These are phyloP conservation scores for Latheticus oryzae DNA, from an alignment of 2,888 invertebrate genomes.

Conservation along the genomic window DNA sequence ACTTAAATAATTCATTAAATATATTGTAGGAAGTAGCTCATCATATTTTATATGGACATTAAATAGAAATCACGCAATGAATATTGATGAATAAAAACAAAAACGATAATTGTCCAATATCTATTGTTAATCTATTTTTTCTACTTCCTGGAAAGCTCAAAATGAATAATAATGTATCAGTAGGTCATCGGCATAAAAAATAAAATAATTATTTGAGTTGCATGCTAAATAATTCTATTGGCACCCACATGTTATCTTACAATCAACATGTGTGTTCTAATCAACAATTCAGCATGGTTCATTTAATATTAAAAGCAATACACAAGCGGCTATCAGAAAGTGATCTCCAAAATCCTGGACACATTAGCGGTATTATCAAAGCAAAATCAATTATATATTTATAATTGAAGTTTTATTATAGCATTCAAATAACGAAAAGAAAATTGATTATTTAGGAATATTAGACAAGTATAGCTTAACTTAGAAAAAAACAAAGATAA, in stretches of 20 bases:
- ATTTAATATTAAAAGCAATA: slow-evolving; percentile 55
- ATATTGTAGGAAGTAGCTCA: slow-evolving; percentile 9
- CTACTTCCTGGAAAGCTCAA: slow-evolving; percentile 35
- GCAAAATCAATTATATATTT: too few species aligned
- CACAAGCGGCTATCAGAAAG: slow-evolving; percentile 27
- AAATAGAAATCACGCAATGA: slow-evolving; percentile 32
- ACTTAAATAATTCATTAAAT: not conserved
- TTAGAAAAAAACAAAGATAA: too few species aligned
- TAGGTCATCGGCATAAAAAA: slow-evolving; percentile 39
- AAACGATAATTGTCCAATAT: slow-evolving; percentile 28
- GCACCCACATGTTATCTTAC: slow-evolving; percentile 52
- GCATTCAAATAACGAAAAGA: too few species aligned
- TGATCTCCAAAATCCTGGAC: slow-evolving; percentile 28
- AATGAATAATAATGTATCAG: slow-evolving; percentile 32
- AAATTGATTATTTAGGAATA: too few species aligned
- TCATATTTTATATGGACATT: slow-evolving; percentile 21
- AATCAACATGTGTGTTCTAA: slow-evolving; percentile 61
- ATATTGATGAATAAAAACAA: slow-evolving; percentile 34
- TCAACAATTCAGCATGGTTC: slow-evolving; percentile 56
- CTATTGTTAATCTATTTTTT: slow-evolving; percentile 15
- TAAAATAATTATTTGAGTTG: slow-evolving; percentile 46
- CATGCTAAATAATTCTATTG: slow-evolving; percentile 51
- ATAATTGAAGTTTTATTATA: too few species aligned
- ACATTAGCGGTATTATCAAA: slow-evolving; percentile 18
- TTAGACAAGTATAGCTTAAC: too few species aligned